Percentiles rank a stretch among this genome's conserved stretches.
These are phyloP conservation scores for Malurus alboscapulatus DNA, from an alignment of 2,113 vertebrate species.

Conservation along the genomic window DNA sequence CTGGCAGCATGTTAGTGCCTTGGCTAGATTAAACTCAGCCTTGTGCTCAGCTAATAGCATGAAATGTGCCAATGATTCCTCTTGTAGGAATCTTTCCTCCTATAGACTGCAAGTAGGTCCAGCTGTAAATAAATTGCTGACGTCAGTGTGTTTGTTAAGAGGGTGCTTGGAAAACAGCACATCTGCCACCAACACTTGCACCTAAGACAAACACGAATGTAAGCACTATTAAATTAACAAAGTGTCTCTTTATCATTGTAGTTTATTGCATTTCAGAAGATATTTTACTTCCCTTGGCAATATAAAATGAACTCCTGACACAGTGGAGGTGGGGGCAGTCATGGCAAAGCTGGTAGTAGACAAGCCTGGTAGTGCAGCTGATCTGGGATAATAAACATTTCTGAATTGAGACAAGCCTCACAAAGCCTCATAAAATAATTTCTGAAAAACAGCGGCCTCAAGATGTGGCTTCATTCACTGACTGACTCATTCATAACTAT, in stretches of 20 bases:
- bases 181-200: background rate
- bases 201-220: background rate
- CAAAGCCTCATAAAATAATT: background rate
- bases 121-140: background rate
- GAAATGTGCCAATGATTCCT: background rate
- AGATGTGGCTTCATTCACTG: background rate
- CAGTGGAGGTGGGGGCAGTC: background rate
- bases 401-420: background rate
- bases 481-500: conserved; percentile 7
- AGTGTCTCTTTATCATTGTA: background rate
- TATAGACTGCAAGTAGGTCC: background rate
- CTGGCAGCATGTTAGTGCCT: background rate
- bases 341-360: background rate
- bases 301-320: background rate
- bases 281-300: background rate
- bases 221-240: background rate
- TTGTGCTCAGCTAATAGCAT: background rate
- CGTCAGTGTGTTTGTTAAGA: background rate
- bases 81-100: background rate
- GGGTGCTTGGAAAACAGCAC: background rate
- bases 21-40: background rate
- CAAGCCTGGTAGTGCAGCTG: background rate
- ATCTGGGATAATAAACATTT: background rate
- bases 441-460: background rate
- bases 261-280: background rate